Evolutionary conservation across 2,113 vertebrate genomes (phyloP).

Genomic region (Donacobius atricapilla): DNA sequence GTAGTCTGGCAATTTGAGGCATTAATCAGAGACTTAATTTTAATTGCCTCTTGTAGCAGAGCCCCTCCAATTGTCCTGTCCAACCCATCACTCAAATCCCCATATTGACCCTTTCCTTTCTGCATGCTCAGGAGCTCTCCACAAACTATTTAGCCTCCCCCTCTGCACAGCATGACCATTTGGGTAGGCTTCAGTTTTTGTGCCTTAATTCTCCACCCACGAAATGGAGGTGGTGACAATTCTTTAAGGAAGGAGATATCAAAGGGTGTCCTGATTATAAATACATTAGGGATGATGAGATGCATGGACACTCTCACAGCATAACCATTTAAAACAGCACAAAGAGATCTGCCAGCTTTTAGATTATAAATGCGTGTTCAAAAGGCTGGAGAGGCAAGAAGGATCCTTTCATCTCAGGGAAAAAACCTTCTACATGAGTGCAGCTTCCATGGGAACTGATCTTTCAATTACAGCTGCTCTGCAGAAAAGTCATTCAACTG

Average conservation of each 20-base stretch:
- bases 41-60: background rate
- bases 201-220: background rate
- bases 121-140: background rate
- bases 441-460: conserved; percentile 40
- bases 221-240: background rate
- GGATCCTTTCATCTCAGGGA: background rate
- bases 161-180: background rate
- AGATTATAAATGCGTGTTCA: background rate
- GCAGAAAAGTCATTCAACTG: background rate
- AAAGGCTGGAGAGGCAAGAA: background rate
- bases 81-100: background rate
- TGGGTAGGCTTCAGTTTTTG: background rate
- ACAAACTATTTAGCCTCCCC: background rate
- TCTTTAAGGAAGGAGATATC: background rate
- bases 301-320: background rate
- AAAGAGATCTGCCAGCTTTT: background rate
- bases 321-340: background rate
- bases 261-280: background rate
- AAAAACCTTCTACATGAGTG: background rate
- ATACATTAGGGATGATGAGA: background rate
- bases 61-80: background rate
- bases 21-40: background rate
- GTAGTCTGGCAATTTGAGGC: background rate
- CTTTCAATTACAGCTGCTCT: conserved; percentile 18
- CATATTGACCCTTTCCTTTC: background rate